Base-by-base conservation (phyloP, 2,113 vertebrate species). In the Psilopogon haemacephalus region DNA sequence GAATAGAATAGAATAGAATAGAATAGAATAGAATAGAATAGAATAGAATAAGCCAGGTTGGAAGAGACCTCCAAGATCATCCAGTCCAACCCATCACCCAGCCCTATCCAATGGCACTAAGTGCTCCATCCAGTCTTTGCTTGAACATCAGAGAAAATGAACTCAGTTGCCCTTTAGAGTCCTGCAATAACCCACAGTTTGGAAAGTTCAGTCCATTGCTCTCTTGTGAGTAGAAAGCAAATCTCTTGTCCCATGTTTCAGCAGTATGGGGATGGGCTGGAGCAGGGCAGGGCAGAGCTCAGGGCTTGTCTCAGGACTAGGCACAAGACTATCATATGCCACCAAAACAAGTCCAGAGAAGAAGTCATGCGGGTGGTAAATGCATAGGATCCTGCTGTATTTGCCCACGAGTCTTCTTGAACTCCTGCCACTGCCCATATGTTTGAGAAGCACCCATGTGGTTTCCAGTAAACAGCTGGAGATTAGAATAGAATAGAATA, bases 241-340 rank as follows among this genome's bases (percentile, higher is more conserved):
- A 32, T 76, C 26, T 40, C 23, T 30, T 64, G 58, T 24, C 32
- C 23, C 12, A 8, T 1, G 0, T 69, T 21, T 4, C 1, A 83
- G 9, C 7, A 38, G 6, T 10, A 21, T 17, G 14, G 13, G 5
- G 10, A 6, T 30, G 18, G n/a, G 58, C 35, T 67, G 15, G 10
- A 68, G 8, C 4, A 60, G 6, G 7, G n/a, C 30, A 55, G 37
- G 8, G 17, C 13, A 58, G 42, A 37, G 20, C 27, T 30, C 23
- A 80, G 21, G 4, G 11, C 55, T 82, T 75, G 21, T 65, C 21
- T 27, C 44, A 68, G 8, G 7, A 15, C 50, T 46, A 27, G 14
- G 7, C 2, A 1, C 6, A 24, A 76, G 16, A 42, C 0, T 0
- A 48, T 12, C 8, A 23, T 20, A 27, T 11, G 10, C 8, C 59